Conservation (phyloP, 2,888 invertebrate species). For the Phlogophora meticulosa region DNA sequence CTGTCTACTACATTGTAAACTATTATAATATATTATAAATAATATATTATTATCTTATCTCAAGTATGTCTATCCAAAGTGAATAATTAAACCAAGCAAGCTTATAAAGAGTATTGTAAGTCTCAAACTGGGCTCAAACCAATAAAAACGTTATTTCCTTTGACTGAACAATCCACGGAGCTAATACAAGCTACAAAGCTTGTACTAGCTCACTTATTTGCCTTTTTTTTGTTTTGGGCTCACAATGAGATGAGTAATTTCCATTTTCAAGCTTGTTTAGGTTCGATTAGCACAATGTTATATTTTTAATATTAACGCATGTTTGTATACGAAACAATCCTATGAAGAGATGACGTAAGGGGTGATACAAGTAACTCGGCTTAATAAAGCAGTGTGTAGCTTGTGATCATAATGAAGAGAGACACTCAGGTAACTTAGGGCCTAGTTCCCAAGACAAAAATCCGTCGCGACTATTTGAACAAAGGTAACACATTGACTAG, state of each 20-base stretch:
- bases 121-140: constrained; percentile 34
- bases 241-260: background rate
- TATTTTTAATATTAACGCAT: constrained; percentile 40
- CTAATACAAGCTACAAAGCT: background rate
- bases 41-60: too few species aligned
- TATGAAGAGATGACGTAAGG: constrained; percentile 55
- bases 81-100: constrained; percentile 30
- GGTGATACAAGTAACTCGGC: constrained; percentile 48
- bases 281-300: constrained; percentile 14
- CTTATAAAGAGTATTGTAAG: constrained; percentile 19
- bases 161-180: background rate
- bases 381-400: constrained; percentile 30
- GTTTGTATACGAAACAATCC: constrained; percentile 59
- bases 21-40: background rate
- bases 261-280: background rate
- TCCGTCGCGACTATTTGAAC: background rate
- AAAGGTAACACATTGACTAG: background rate
- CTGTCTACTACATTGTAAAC: background rate
- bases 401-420: constrained; percentile 46
- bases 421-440: constrained; percentile 18
- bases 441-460: constrained; percentile 35
- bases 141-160: constrained; percentile 24
- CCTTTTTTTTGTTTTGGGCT: constrained; percentile 31
- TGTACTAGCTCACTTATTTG: accelerated
- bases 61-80: constrained; percentile 18